Evolutionary conservation across 2,797 vertebrate species (phyloP).

Genomic region (Parauchenoglanis ngamensis): DNA sequence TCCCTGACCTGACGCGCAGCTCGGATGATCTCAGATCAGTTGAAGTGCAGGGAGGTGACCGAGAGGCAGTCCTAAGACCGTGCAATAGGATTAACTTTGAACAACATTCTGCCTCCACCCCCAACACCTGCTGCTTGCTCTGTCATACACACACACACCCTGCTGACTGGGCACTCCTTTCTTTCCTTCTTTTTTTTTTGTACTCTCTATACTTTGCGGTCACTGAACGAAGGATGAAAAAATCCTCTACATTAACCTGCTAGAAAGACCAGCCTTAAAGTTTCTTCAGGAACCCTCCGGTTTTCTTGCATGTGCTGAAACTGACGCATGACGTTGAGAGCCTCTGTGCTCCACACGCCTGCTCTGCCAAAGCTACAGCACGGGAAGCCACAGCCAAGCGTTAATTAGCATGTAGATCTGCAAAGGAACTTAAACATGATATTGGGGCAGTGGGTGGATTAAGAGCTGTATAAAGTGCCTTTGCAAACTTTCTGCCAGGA

Average conservation of each 20-base stretch:
- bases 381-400: conserved; percentile 10
- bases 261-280: neutral
- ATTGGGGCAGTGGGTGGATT: neutral
- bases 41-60: conserved; percentile 29
- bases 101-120: conserved; percentile 58
- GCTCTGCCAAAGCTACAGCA: neutral
- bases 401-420: conserved; percentile 4
- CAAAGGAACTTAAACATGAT: conserved; percentile 34
- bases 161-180: conserved; percentile 42
- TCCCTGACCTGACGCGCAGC: neutral
- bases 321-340: conserved; percentile 4
- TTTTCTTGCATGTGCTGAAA: neutral
- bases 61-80: conserved; percentile 65
- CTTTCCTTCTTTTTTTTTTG: neutral
- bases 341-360: neutral
- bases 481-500: neutral
- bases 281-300: neutral
- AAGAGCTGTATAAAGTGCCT: neutral
- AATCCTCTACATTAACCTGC: neutral
- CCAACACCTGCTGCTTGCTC: conserved; percentile 69
- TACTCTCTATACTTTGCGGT: neutral
- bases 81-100: conserved; percentile 73
- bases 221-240: neutral
- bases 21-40: conserved; percentile 45
- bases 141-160: conserved; percentile 34